Base-by-base conservation (phyloP, 1,140 invertebrate species). In the Uloborus diversus region DNA sequence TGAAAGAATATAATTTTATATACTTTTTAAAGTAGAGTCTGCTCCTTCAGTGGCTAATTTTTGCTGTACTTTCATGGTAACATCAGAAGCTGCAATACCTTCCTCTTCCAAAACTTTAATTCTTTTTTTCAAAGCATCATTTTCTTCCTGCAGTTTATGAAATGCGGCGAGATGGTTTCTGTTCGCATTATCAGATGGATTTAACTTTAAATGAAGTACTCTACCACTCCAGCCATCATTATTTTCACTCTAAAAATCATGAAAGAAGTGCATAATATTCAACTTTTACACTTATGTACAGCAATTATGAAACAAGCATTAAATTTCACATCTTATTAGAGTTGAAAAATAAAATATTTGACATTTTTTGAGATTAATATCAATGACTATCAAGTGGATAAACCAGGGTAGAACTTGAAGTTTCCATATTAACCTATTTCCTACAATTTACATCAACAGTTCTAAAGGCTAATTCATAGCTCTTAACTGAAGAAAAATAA, bases 111-210 rank as follows among this genome's bases (percentile, higher is more conserved):
- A 32, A 30, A 84, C 61, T 81, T 85, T 84, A 11, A 91, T 84
- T 81, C 89, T 85, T 47, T 85, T 85, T 70, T 87, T 86, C n/a
- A 92, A 88, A 64, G 87, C 85, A 59, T 89, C 88, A 82, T 94
- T 90, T 88, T 96, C 94, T 59, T 90, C 90, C 81, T 91, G 88
- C 7, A 94, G 84, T 35, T 90, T 90, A 79, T 91, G 89, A 23
- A 94, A 87, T 81, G 93, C 90, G 65, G 91, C 88, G 82, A 91
- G 89, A 4, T 90, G 87, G 70, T 90, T 87, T 82, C 91, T 87
- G 79, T 91, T 89, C 0, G 92, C 92, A 64, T 91, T 87, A 0
- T 91, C 87, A 1, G 92, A 89, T 0, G 95, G 95, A 88, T 97
- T 96, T 92, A 90, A 56, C 85, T 88, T 94, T 90, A 57, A 93